A percentile compares a stretch with the other conserved stretches of the same genome.
phyloP scores from a whole-genome alignment of 2,797 vertebrate genomes.

The Coluber constrictor region DNA sequence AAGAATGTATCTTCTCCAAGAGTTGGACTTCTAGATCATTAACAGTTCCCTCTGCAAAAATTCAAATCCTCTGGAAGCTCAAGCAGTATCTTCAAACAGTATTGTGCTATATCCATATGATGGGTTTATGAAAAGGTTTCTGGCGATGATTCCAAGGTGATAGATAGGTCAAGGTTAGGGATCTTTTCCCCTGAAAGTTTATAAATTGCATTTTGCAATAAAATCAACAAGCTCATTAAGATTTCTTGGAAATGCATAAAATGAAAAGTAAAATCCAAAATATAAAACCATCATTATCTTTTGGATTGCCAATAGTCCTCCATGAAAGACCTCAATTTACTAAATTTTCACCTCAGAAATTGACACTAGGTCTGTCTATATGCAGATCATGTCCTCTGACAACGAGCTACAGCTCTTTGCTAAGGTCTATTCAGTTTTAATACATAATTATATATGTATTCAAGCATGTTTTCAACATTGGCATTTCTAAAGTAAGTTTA shows the following conservation, averaged over 20 bases:
- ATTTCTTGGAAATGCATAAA: neutral
- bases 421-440: neutral
- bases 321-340: neutral
- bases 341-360: neutral
- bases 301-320: neutral
- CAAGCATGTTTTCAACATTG: neutral
- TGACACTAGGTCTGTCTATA: neutral
- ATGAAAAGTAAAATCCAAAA: neutral
- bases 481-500: neutral
- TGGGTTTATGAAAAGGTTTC: neutral
- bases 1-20: neutral
- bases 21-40: neutral
- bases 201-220: neutral
- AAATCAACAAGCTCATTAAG: neutral
- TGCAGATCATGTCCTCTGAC: neutral
- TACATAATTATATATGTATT: neutral
- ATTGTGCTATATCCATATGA: neutral
- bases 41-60: neutral
- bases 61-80: neutral
- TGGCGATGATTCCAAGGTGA: neutral
- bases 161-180: neutral
- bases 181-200: neutral
- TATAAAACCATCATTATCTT: neutral
- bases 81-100: neutral
- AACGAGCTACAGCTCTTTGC: neutral